Percentiles rank a stretch among this genome's conserved stretches.
These are phyloP conservation scores for Cetonia aurata DNA, from an alignment of 2,888 invertebrate species.

Conservation along the genomic window DNA sequence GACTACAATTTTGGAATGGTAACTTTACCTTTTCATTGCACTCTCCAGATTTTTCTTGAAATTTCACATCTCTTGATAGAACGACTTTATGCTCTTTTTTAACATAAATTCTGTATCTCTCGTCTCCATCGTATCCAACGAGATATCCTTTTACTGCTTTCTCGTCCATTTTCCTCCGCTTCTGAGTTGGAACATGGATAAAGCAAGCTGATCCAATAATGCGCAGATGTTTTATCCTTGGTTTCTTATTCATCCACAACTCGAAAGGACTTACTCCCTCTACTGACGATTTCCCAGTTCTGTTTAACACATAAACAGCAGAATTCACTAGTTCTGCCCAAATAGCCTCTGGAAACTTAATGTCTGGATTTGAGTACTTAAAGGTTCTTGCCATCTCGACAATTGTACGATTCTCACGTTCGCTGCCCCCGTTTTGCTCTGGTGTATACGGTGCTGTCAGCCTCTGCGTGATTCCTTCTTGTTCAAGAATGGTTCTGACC, in stretches of 20 bases:
- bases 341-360: conserved; percentile 50
- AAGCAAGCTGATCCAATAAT: conserved; percentile 16
- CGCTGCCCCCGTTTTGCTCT: conserved; percentile 20
- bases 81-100: conserved; percentile 48
- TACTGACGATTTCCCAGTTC: conserved; percentile 14
- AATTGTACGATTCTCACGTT: conserved; percentile 53
- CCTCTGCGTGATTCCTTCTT: conserved; percentile 45
- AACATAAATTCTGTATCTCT: conserved; percentile 53
- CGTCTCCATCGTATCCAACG: conserved; percentile 56
- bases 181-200: conserved; percentile 44
- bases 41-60: conserved; percentile 50
- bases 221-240: conserved; percentile 36
- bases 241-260: neutral
- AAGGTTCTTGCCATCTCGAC: conserved; percentile 56
- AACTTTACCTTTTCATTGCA: too few relatives aligned
- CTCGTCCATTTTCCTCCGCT: conserved; percentile 47
- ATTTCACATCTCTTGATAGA: conserved; percentile 53
- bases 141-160: conserved; percentile 55
- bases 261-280: neutral
- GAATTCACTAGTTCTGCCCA: conserved; percentile 53
- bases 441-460: conserved; percentile 50
- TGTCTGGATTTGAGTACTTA: conserved; percentile 53
- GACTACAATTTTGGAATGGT: too few relatives aligned
- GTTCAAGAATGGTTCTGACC: conserved; percentile 49
- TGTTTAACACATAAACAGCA: conserved; percentile 41